These are phyloP conservation scores for Sympetrum striolatum DNA, from an alignment of 2,888 invertebrate genomes.

Conservation along the genomic window DNA sequence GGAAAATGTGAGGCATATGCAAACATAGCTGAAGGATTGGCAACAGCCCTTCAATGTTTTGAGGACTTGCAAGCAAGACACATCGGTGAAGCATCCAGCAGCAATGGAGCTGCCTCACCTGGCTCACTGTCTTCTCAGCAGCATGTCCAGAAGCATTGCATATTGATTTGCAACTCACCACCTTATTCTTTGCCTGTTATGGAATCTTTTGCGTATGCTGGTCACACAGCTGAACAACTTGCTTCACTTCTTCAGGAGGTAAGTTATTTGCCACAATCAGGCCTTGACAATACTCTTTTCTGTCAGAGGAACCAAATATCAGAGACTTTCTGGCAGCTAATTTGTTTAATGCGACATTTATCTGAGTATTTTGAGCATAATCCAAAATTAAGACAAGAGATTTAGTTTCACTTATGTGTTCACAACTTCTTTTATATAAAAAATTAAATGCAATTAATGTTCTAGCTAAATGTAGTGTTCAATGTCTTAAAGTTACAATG, in stretches of 20 bases:
- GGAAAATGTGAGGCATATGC: constrained; percentile 90
- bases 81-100: constrained; percentile 61
- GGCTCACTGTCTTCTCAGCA: constrained; percentile 51
- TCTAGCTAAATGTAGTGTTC: no score
- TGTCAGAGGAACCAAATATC: neutral
- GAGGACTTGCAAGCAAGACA: constrained; percentile 77
- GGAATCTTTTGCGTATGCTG: constrained; percentile 74
- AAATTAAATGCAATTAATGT: no score
- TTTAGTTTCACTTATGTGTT: no score
- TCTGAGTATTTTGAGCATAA: no score
- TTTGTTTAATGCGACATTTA: no score
- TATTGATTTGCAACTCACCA: constrained; percentile 88
- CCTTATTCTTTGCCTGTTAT: constrained; percentile 87
- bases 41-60: constrained; percentile 85
- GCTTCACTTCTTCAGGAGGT: constrained; percentile 80
- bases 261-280: constrained; percentile 46
- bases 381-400: no score
- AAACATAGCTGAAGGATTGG: constrained; percentile 88
- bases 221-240: constrained; percentile 84
- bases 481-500: no score
- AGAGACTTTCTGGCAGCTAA: neutral
- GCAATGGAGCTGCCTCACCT: constrained; percentile 57
- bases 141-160: constrained; percentile 74
- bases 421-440: no score
- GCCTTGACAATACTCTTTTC: neutral